A percentile compares a stretch with the other conserved stretches of the same genome.
Evolutionary conservation across 2,113 vertebrate species (phyloP).

Genomic region (Chlorodrepanis virens): DNA sequence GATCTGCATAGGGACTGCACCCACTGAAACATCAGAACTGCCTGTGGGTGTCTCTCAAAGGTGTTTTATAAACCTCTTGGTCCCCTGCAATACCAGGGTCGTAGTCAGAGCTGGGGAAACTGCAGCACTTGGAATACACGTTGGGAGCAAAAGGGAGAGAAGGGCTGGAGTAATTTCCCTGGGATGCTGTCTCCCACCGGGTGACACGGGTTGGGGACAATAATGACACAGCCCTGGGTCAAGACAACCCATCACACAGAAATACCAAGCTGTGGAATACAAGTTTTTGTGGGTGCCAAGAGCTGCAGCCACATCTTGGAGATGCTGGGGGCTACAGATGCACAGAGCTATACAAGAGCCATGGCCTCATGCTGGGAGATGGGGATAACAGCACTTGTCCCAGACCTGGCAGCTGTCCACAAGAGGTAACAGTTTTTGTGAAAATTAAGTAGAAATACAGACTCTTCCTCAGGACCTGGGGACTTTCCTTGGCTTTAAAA

Average conservation of each 20-base stretch:
- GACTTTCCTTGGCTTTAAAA: neutral
- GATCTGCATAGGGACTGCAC: neutral
- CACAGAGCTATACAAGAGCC: neutral
- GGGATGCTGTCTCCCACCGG: accelerated
- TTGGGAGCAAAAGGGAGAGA: neutral
- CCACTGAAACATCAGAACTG: neutral
- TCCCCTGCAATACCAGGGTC: neutral
- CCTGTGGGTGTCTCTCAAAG: accelerated
- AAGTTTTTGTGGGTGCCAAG: neutral
- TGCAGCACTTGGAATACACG: neutral
- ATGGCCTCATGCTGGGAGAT: neutral
- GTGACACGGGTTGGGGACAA: neutral
- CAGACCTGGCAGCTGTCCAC: neutral
- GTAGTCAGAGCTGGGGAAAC: neutral
- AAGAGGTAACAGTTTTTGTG: neutral
- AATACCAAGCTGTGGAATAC: neutral
- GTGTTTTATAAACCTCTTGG: neutral
- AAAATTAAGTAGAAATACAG: neutral
- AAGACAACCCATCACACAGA: neutral
- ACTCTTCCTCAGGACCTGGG: neutral
- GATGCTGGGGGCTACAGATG: neutral
- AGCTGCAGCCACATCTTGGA: neutral
- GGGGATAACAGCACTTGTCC: neutral
- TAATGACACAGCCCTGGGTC: neutral
- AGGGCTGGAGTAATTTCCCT: neutral